Conservation (phyloP, 2,113 vertebrate genomes). For the Phalacrocorax aristotelis region DNA sequence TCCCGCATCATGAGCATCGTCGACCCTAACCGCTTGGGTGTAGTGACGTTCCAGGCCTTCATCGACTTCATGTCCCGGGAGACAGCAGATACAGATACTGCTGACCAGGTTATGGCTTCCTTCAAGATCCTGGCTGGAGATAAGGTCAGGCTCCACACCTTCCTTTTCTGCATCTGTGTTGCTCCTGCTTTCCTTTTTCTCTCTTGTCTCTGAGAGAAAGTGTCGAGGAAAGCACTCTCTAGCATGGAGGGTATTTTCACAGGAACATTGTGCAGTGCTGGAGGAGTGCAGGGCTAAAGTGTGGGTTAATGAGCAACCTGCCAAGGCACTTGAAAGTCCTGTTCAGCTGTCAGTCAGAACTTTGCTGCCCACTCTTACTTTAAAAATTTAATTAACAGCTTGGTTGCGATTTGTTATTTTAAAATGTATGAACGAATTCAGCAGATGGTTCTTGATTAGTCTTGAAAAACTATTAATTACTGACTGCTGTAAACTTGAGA, state of each 20-base stretch:
- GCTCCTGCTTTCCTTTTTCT: not conserved
- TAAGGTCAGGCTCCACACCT: conserved; percentile 81
- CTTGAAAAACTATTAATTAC: conserved; percentile 2
- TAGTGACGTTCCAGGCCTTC: conserved; percentile 98
- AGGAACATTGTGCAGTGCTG: not conserved
- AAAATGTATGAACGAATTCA: conserved; percentile 1
- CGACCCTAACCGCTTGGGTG: conserved; percentile 93
- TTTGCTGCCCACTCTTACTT: conserved; percentile 21
- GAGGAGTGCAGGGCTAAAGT: not conserved
- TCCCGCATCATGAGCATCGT: conserved; percentile 98
- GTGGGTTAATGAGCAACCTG: conserved; percentile 4
- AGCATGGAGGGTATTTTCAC: not conserved
- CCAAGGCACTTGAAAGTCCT: not conserved
- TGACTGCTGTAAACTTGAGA: not conserved
- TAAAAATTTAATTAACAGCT: conserved; percentile 19
- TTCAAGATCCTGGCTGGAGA: conserved; percentile 98
- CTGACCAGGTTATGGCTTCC: conserved; percentile 98
- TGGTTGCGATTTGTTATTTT: not conserved
- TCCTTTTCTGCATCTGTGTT: not conserved
- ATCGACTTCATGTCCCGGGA: conserved; percentile 99
- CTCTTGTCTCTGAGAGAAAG: not conserved
- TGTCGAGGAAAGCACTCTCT: not conserved
- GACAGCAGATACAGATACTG: conserved; percentile 95
- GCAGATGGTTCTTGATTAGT: conserved; percentile 25
- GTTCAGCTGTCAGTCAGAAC: conserved; percentile 29